Evolutionary conservation across 2,888 invertebrate species (phyloP), one percentile per base, ranked within the genome.

Genomic region (Blera fallax): DNA sequence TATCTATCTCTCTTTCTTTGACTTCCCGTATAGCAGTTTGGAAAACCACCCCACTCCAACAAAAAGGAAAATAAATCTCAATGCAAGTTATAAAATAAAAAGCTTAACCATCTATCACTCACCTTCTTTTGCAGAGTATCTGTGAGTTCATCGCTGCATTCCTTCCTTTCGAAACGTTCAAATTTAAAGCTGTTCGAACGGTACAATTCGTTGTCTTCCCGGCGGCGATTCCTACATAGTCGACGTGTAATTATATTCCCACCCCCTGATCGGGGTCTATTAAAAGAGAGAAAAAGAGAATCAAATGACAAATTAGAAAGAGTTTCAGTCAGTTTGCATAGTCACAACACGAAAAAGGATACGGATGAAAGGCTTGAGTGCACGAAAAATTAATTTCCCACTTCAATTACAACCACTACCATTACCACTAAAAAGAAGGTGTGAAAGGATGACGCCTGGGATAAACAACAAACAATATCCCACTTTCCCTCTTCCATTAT

Each of bases 181-280:
- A 97, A 97, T 93, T 96, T 96, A 93, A 97, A 97, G 92, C 97
- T 97, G 92, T 97, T 96, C 88, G 96, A 96, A 88, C 97, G 94
- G 90, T 97, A 97, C 78, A 97, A 94, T 93, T 97, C 96, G 94
- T 97, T 97, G 93, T 96, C 96, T 88, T 95, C 95, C 11, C 95
- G 93, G 76, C 95, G 93, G 76, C 95, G 94, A 88, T 95, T 95
- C 87, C 96, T 94, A 91, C 96, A 96, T 89, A 97, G 94, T 54
- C 96, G 94, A 76, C 96, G 94, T 3, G 96, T 95, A 87, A 96
- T 92, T 70, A 92, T 92, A 73, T 92, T 92, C 37, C 92, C 92
- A 85, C 92, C 91, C 65, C 92, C 90, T 43, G 91, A 87, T 3
- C 91, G 91, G 43, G 91, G 92, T 10, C 91, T 92, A 34, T 56